phyloP scores from a whole-genome alignment of 2,797 vertebrate species.

The Melanotaenia nigrans region DNA sequence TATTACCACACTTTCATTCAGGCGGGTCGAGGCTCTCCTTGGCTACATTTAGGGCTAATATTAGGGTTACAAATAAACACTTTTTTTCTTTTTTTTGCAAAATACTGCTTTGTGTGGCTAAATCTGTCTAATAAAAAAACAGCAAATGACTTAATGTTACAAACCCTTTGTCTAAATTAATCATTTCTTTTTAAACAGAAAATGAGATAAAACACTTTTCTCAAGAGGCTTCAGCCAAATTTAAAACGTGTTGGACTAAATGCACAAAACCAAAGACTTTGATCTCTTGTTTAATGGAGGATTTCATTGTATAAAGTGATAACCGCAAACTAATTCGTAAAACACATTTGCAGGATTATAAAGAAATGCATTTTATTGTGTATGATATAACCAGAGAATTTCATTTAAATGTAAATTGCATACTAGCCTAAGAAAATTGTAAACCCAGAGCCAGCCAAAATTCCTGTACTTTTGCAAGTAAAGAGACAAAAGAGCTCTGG shows the following conservation, averaged over 20 bases:
- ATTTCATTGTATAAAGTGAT: conserved; percentile 35
- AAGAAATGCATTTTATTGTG: conserved; percentile 39
- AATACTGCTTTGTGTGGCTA: neutral
- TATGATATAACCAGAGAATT: conserved; percentile 41
- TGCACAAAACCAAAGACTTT: conserved; percentile 29
- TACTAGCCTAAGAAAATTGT: conserved; percentile 16
- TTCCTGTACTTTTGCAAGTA: conserved; percentile 7
- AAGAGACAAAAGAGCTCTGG: conserved; percentile 14
- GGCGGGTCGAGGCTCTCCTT: conserved; percentile 29
- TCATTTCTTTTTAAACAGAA: neutral
- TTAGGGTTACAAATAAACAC: neutral
- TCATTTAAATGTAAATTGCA: conserved; percentile 72
- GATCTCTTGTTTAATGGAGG: conserved; percentile 47
- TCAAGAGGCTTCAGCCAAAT: conserved; percentile 24
- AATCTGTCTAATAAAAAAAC: neutral
- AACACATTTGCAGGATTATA: conserved; percentile 55
- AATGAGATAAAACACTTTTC: conserved; percentile 24
- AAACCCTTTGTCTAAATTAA: conserved; percentile 4
- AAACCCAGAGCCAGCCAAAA: conserved; percentile 6
- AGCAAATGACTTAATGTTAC: neutral
- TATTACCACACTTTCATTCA: conserved; percentile 42
- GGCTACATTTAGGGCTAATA: conserved; percentile 12
- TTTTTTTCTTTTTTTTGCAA: neutral
- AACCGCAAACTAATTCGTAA: conserved; percentile 54
- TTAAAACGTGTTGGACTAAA: conserved; percentile 23